phyloP scores from a whole-genome alignment of 2,888 invertebrate species.

The Cantharis lateralis region DNA sequence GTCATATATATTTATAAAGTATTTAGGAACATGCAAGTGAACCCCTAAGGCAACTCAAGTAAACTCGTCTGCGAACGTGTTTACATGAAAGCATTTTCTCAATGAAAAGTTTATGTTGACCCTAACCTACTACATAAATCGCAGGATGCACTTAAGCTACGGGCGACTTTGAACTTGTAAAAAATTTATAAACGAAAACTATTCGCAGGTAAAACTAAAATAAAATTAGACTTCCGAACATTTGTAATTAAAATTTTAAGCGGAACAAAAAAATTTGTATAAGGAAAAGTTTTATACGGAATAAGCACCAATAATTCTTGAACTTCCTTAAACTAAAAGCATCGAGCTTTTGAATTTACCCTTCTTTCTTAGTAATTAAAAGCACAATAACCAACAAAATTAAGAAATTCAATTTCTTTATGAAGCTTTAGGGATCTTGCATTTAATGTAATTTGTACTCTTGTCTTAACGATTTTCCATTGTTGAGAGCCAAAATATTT shows the following conservation, averaged over 20 bases:
- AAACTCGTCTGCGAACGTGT: slow-evolving; percentile 29
- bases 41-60: slow-evolving; percentile 23
- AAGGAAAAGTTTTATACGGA: slow-evolving; percentile 4
- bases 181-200: slow-evolving; percentile 1
- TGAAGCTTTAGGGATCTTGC: slow-evolving; percentile 26
- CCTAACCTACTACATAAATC: slow-evolving; percentile 24
- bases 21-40: slow-evolving; percentile 25
- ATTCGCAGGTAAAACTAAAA: slow-evolving; percentile 6
- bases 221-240: slow-evolving; percentile 19
- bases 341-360: slow-evolving; percentile 2
- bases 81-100: slow-evolving; percentile 27
- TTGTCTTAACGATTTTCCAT: slow-evolving; percentile 13
- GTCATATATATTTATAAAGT: slow-evolving; percentile 25
- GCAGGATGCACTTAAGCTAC: neutral
- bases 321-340: neutral
- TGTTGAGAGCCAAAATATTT: neutral
- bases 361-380: slow-evolving; percentile 37
- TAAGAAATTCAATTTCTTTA: slow-evolving; percentile 43
- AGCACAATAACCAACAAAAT: slow-evolving; percentile 41
- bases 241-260: slow-evolving; percentile 19
- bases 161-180: neutral
- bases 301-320: slow-evolving; percentile 8
- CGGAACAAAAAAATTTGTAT: neutral
- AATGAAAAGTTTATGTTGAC: slow-evolving; percentile 29
- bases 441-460: slow-evolving; percentile 19